phyloP scores from a whole-genome alignment of 2,888 invertebrate species.

The Phorcus lineatus region DNA sequence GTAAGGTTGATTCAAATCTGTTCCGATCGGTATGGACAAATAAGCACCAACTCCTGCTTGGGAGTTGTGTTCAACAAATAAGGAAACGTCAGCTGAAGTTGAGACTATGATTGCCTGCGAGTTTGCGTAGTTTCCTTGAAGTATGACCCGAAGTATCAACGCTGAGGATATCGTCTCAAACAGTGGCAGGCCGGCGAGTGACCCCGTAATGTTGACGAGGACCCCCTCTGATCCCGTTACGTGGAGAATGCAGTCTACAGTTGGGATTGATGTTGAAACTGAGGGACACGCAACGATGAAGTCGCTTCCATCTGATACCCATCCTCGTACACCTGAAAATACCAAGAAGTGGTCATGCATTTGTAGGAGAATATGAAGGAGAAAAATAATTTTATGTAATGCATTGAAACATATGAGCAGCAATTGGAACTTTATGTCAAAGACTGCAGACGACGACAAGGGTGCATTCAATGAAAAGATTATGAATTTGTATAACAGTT shows the following conservation, averaged over 20 bases:
- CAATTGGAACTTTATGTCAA: too few species aligned
- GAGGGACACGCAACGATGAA: neutral
- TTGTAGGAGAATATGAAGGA: too few species aligned
- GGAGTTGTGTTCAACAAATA: neutral
- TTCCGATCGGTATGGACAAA: neutral
- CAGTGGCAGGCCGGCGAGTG: neutral
- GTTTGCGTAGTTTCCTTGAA: neutral
- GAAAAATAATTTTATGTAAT: too few species aligned
- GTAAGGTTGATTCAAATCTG: neutral
- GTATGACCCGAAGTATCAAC: neutral
- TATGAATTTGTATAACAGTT: too few species aligned
- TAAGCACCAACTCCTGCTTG: neutral
- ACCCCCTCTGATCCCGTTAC: neutral
- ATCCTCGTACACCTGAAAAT: neutral
- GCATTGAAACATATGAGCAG: too few species aligned
- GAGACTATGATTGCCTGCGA: neutral
- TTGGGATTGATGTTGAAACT: neutral
- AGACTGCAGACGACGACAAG: too few species aligned
- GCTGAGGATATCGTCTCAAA: neutral
- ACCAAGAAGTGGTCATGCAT: neutral
- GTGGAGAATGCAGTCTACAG: neutral
- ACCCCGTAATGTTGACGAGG: neutral
- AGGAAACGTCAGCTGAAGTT: neutral
- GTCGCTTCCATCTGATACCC: neutral
- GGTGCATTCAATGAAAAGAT: too few species aligned